Conservation (phyloP, 2,113 vertebrate genomes). For the Crypturellus undulatus region DNA sequence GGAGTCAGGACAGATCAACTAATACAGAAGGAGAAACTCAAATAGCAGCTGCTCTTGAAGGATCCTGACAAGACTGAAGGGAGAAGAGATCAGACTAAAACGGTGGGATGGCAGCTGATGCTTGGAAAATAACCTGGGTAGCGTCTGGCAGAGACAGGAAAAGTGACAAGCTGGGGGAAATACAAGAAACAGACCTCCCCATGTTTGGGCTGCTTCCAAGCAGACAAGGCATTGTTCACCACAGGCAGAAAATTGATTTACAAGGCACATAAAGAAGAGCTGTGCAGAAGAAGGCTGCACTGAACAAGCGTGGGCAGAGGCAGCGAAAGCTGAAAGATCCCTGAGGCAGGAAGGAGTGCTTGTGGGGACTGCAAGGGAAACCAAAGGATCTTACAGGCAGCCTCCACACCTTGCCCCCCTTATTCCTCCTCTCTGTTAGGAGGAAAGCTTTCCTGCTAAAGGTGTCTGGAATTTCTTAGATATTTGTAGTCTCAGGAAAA, state of each 20-base stretch:
- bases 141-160: slow-evolving; percentile 20
- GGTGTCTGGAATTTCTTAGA: background rate
- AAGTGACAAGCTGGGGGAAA: slow-evolving; percentile 30
- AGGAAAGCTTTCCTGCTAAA: background rate
- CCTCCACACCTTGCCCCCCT: background rate
- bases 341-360: background rate
- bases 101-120: background rate
- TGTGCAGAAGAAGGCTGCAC: background rate
- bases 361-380: background rate
- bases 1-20: background rate
- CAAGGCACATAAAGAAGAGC: slow-evolving; percentile 44
- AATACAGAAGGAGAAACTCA: background rate
- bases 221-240: background rate
- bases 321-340: background rate
- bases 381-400: background rate
- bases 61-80: background rate
- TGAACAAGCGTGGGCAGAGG: slow-evolving; percentile 5
- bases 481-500: background rate
- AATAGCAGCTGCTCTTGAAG: background rate
- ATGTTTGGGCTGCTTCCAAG: background rate
- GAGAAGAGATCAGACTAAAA: slow-evolving; percentile 15
- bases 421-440: background rate
- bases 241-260: slow-evolving; percentile 48
- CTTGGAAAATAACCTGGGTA: slow-evolving; percentile 10
- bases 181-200: slow-evolving; percentile 16